Conservation (phyloP, 2,797 vertebrate species). For the Schizopygopsis pylzovi region DNA sequence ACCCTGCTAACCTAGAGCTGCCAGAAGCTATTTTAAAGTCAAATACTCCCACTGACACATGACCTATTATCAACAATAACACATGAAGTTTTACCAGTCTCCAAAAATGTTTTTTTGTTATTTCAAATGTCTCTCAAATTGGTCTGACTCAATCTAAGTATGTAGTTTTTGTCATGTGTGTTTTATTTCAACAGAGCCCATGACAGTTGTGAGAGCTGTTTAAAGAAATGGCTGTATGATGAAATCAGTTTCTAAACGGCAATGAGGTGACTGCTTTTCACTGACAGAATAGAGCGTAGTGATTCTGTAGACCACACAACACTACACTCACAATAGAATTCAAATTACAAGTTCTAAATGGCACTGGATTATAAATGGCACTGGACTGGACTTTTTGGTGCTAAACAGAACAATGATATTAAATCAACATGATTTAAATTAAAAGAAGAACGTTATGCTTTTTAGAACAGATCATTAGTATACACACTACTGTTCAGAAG, state of each 20-base stretch:
- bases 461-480: neutral
- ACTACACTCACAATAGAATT: neutral
- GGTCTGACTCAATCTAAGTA: constrained; percentile 19
- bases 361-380: neutral
- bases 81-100: constrained; percentile 9
- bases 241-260: constrained; percentile 43
- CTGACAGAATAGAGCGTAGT: constrained; percentile 39
- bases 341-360: neutral
- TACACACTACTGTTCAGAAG: neutral
- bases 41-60: constrained; percentile 33
- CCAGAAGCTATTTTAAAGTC: constrained; percentile 49
- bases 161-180: constrained; percentile 39
- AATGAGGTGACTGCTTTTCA: constrained; percentile 41
- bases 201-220: constrained; percentile 56
- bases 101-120: constrained; percentile 48
- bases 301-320: constrained; percentile 43
- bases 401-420: neutral
- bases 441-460: neutral
- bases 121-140: constrained; percentile 47
- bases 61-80: constrained; percentile 44
- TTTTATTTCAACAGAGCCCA: constrained; percentile 34
- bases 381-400: neutral
- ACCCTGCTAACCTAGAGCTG: constrained; percentile 45
- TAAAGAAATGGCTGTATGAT: constrained; percentile 47
- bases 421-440: neutral